Base-by-base conservation (phyloP, 2,113 vertebrate genomes). In the Sphyrna mokarran region DNA sequence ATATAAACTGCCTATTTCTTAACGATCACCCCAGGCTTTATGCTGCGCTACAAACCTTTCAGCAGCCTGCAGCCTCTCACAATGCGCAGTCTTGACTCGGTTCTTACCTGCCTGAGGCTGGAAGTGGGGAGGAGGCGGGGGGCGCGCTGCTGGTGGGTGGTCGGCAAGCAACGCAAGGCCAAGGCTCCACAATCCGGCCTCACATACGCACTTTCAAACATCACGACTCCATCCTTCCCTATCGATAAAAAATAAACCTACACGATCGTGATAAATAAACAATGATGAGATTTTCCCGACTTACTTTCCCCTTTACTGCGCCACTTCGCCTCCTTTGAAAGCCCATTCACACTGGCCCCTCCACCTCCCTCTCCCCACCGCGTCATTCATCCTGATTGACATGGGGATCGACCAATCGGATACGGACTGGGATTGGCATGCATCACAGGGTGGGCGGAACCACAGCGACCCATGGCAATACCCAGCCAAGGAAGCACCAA, bases 401-500 rank as follows among this genome's bases (percentile, higher is more conserved):
- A 22, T 29, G 40, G 11, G 6, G 16, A 94, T 2, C 22, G 69
- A 37, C 66, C 66, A 94, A 23, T 70, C 91, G 40, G 7, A 2
- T 1, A 0, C 23, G n/a, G 2, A 5, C 9, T 94, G 6, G 4
- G 18, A 66, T 66, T 61, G 0, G 3, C 48, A 14, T 54, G 43
- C 9, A 18, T 20, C 61, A 93, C 6, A 2, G 54, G 48, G 89
- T 29, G 61, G 61, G 29, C 43, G 4, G 10, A 0, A 0, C 37
- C 11, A 0, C 9, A 6, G 87, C 66, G 61, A 63, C 89, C 58
- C 89, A 58, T 16, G 58, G 63, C 26, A n/a, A 63, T 33, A 9
- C 0, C 4, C 16, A 3, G 9, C 0, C 2, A 6, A 1, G 3
- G 2, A 1, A 11, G 13, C 43, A 85, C 16, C 80, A 40, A 20